Conservation (phyloP, 2,797 vertebrate species). For the Silurus aristotelis region DNA sequence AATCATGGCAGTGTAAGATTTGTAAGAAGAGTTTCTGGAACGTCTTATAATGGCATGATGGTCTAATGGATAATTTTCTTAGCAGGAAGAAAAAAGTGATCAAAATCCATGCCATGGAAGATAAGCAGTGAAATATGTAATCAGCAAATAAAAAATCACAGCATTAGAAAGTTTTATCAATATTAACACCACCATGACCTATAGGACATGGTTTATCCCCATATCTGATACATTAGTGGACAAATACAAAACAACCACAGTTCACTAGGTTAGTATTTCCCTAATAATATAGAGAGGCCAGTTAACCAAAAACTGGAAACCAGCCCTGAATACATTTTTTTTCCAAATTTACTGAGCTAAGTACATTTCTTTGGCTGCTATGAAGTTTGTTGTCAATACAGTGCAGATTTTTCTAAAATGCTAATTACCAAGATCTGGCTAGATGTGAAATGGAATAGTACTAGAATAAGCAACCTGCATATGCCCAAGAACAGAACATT, state of each 20-base stretch:
- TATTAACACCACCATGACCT: background rate
- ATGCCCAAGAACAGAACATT: background rate
- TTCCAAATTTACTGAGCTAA: background rate
- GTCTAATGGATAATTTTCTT: background rate
- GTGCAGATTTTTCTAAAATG: background rate
- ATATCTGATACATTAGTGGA: background rate
- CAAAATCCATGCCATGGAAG: background rate
- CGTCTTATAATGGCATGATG: background rate
- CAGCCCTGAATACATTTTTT: background rate
- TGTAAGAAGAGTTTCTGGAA: background rate
- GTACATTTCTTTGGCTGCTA: background rate
- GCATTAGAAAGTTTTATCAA: no score
- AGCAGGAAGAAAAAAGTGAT: background rate
- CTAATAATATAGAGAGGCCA: background rate
- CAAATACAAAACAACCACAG: background rate
- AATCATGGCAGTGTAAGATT: background rate
- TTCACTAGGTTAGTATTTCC: background rate
- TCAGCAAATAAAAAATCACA: background rate
- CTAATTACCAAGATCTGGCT: background rate
- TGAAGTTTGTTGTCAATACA: background rate
- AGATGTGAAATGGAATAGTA: background rate
- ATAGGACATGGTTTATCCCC: background rate
- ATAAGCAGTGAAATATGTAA: background rate
- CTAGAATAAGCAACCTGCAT: background rate
- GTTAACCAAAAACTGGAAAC: background rate